phyloP scores from a whole-genome alignment of 2,797 vertebrate genomes.

The Champsocephalus gunnari region DNA sequence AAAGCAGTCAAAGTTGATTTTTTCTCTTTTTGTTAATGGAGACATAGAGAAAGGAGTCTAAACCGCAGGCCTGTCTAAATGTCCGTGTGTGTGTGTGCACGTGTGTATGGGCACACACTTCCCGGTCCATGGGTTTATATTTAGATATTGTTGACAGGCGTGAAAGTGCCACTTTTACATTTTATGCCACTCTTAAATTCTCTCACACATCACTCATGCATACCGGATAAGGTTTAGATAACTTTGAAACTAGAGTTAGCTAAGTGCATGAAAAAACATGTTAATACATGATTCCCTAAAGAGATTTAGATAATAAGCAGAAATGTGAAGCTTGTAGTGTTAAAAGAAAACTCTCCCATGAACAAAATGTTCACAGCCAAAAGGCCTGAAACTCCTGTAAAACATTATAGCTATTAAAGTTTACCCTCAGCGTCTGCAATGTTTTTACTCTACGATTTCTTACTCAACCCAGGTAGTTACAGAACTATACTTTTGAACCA shows the following conservation, averaged over 20 bases:
- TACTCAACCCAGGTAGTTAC: conserved; percentile 10
- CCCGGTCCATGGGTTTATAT: conserved; percentile 76
- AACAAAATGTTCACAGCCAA: conserved; percentile 43
- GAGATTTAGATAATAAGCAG: conserved; percentile 8
- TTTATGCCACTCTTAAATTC: conserved; percentile 82
- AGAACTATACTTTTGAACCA: conserved; percentile 20
- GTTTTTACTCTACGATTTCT: background rate
- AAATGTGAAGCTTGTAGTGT: background rate
- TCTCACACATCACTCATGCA: conserved; percentile 39
- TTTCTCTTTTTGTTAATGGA: conserved; percentile 58
- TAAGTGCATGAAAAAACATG: background rate
- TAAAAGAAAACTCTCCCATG: conserved; percentile 27
- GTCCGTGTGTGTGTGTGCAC: conserved; percentile 9
- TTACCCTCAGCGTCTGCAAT: conserved; percentile 14
- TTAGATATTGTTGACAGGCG: conserved; percentile 84
- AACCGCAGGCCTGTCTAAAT: conserved; percentile 46
- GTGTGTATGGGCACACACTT: conserved; percentile 22
- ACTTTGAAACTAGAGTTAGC: background rate
- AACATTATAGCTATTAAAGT: conserved; percentile 35
- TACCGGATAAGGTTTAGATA: conserved; percentile 15
- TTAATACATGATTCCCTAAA: background rate
- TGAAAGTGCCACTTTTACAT: conserved; percentile 83
- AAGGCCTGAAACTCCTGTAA: conserved; percentile 23
- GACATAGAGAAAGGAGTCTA: conserved; percentile 64
- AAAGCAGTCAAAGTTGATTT: conserved; percentile 51